Evolutionary conservation across 2,113 vertebrate genomes (phyloP).

Genomic region (Oceanodroma tethys): DNA sequence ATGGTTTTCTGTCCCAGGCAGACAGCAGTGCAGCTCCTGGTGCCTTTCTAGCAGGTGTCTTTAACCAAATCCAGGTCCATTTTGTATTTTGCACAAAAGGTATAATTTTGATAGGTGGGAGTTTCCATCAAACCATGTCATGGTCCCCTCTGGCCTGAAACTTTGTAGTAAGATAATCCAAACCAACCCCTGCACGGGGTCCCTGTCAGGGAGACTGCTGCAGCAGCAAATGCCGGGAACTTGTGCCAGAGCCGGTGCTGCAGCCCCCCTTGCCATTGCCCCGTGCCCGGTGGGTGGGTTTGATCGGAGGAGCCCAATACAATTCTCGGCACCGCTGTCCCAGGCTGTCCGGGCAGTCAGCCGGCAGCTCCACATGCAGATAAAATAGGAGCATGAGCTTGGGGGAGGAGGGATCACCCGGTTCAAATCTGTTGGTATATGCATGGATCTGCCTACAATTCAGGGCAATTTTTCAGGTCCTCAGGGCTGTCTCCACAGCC

Average conservation of each 20-base stretch:
- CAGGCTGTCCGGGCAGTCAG: background rate
- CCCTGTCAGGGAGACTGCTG: background rate
- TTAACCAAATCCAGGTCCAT: background rate
- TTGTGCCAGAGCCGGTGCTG: background rate
- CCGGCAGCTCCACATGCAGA: accelerated
- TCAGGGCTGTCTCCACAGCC: background rate
- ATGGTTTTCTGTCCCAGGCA: background rate
- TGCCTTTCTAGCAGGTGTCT: background rate
- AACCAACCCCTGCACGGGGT: accelerated
- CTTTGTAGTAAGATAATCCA: background rate
- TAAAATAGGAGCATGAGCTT: background rate
- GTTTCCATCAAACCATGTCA: background rate
- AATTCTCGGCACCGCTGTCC: background rate
- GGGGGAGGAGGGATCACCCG: accelerated
- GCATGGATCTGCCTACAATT: background rate
- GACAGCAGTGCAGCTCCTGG: background rate
- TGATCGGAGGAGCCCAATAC: background rate
- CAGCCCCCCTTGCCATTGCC: accelerated
- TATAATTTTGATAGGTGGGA: background rate
- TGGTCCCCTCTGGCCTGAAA: background rate
- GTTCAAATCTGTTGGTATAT: background rate
- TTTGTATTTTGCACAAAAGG: background rate
- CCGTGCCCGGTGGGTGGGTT: accelerated
- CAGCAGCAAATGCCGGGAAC: background rate
- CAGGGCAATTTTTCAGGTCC: background rate